phyloP scores from a whole-genome alignment of 2,797 vertebrate species.

The Chloroceryle inda region DNA sequence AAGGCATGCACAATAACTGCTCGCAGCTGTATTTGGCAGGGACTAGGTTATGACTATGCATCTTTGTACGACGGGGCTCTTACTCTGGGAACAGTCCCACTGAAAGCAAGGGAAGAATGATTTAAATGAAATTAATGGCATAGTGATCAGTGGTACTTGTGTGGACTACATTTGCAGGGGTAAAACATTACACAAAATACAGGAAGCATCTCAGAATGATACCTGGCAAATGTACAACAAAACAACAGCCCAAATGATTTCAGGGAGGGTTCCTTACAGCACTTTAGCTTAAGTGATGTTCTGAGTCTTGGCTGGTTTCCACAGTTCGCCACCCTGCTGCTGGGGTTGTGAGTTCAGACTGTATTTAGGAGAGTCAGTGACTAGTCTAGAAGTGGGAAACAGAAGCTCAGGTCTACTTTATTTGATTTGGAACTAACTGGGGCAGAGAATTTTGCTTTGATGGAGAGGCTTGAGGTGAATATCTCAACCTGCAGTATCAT shows the following conservation, averaged over 20 bases:
- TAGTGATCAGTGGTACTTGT: neutral
- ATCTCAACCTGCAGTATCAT: neutral
- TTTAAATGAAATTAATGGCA: neutral
- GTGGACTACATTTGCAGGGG: neutral
- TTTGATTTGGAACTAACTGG: neutral
- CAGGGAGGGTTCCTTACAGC: neutral
- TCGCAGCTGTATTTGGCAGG: neutral
- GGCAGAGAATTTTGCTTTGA: neutral
- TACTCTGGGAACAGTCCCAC: neutral
- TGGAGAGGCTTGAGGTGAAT: neutral
- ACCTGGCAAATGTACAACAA: neutral
- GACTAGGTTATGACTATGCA: neutral
- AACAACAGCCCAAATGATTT: neutral
- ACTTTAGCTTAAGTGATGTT: neutral
- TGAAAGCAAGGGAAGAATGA: neutral
- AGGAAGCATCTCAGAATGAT: neutral
- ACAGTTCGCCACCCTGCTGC: neutral
- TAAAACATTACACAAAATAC: neutral
- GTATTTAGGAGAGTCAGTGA: neutral
- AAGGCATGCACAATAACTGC: neutral
- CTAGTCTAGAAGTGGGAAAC: neutral
- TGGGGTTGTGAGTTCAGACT: neutral
- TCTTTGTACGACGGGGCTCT: neutral
- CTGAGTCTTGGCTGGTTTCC: neutral
- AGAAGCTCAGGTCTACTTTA: neutral